These are phyloP conservation scores for Python bivittatus DNA, from an alignment of 2,113 vertebrate genomes.

Conservation along the genomic window DNA sequence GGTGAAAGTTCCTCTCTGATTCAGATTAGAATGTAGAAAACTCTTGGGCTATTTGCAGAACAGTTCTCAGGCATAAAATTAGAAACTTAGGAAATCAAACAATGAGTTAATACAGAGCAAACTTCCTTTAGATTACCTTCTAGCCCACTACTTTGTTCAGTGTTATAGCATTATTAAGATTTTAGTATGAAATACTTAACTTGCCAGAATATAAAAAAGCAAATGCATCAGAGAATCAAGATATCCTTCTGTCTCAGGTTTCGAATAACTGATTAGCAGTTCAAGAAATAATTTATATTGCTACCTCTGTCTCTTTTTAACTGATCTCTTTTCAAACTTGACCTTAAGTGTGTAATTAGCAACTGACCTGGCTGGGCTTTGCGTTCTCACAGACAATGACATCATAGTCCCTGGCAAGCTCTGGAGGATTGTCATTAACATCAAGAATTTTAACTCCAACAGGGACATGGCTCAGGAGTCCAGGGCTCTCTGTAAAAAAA, in stretches of 20 bases:
- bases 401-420: conserved; percentile 85
- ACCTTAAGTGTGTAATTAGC: conserved; percentile 26
- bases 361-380: conserved; percentile 88
- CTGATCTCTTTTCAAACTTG: background rate
- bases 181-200: background rate
- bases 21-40: no score
- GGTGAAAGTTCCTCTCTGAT: no score
- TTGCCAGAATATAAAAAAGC: background rate
- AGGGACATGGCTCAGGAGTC: conserved; percentile 83
- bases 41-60: background rate
- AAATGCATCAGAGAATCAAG: background rate
- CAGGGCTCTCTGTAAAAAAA: conserved; percentile 85
- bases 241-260: background rate
- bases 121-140: background rate
- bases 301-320: background rate
- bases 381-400: conserved; percentile 93
- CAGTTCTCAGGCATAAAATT: background rate
- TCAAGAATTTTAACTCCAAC: conserved; percentile 91
- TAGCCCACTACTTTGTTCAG: background rate
- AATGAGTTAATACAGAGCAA: background rate
- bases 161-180: background rate
- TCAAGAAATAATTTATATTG: background rate
- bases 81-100: background rate
- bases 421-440: conserved; percentile 92
- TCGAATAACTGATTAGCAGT: background rate